Evolutionary conservation across 2,888 invertebrate genomes (phyloP), one percentile per base, ranked within the genome.

Genomic region (Pyrochroa serraticornis): DNA sequence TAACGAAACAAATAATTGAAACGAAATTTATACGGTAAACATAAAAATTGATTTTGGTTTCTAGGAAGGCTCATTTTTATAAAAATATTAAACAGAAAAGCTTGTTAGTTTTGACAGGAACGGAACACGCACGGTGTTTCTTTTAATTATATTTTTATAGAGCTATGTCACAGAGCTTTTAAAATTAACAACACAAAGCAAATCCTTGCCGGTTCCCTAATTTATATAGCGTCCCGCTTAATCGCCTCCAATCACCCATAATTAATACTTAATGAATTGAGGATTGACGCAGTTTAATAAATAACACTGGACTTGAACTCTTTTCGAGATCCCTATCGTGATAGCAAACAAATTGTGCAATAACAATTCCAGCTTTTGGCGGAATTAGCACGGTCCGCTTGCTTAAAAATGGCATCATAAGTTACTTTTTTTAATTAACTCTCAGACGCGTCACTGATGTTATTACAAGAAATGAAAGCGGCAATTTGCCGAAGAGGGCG

Each of bases 341-440:
- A 22, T 22, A 5, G 22, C 22, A 22, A 22, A 22, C 22, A 22
- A 22, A 22, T 22, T 22, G 22, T 22, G 22, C 22, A 22, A 22
- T 22, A 22, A 22, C 22, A 22, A 22, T 22, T 22, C 22, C 22
- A 8, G 13, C 33, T 43, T 32, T 33, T 12, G 10, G 8, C 7
- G 48, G 14, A 57, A 60, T 60, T 60, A 60, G 52, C 56, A 60
- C 47, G 10, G 51, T 13, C 37, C 43, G 51, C 38, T 34, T 41
- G 60, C 48, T 62, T 55, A 53, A 63, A 64, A 64, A 62, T 64
- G 52, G 41, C 52, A 47, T 55, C 52, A 60, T 64, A 64, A 63
- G 62, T 64, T 58, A 62, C 62, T 60, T 64, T 63, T 63, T 64
- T 64, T 64, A 64, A 64, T 64, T 64, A 64, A 62, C 62, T 53